Percentiles rank a stretch among this genome's conserved stretches.
Evolutionary conservation across 2,888 invertebrate species (phyloP).

Genomic region (Melikaiella ostensackeni): DNA sequence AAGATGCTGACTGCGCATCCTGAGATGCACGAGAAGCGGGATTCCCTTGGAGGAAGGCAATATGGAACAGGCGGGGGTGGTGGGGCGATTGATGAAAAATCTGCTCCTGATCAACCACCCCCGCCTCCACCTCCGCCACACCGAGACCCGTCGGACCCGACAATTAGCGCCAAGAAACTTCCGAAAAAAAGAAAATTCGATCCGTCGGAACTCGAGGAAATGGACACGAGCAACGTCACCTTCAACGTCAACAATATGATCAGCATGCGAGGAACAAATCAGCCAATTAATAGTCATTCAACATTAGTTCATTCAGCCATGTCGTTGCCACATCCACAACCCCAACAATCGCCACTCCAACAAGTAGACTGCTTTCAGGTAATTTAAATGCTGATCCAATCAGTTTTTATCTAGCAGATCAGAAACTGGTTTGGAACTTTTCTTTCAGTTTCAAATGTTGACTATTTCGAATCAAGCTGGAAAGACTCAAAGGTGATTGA

Average conservation of each 20-base stretch:
- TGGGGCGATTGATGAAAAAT: slow-evolving; percentile 72
- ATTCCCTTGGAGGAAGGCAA: slow-evolving; percentile 69
- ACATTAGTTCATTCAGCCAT: slow-evolving; percentile 62
- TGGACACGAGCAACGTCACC: slow-evolving; percentile 76
- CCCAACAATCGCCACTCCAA: slow-evolving; percentile 67
- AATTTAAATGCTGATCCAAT: neutral
- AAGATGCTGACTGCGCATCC: slow-evolving; percentile 75
- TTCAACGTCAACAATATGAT: slow-evolving; percentile 77
- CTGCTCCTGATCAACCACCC: slow-evolving; percentile 69
- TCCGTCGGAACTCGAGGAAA: slow-evolving; percentile 87
- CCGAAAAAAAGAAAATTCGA: slow-evolving; percentile 96
- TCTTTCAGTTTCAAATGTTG: too few species aligned
- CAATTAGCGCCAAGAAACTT: slow-evolving; percentile 82
- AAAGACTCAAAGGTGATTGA: too few species aligned
- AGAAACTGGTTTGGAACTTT: neutral
- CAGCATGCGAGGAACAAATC: slow-evolving; percentile 60
- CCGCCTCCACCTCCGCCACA: slow-evolving; percentile 80
- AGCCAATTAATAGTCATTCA: slow-evolving; percentile 61
- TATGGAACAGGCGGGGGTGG: slow-evolving; percentile 71
- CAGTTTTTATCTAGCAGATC: neutral
- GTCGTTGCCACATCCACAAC: slow-evolving; percentile 55
- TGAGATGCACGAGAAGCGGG: slow-evolving; percentile 74
- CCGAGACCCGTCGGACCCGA: slow-evolving; percentile 77
- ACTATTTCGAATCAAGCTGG: too few species aligned
- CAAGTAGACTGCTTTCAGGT: slow-evolving; percentile 71